These are phyloP conservation scores for Nothobranchius kuhntae DNA, from an alignment of 2,113 vertebrate genomes.

Conservation along the genomic window DNA sequence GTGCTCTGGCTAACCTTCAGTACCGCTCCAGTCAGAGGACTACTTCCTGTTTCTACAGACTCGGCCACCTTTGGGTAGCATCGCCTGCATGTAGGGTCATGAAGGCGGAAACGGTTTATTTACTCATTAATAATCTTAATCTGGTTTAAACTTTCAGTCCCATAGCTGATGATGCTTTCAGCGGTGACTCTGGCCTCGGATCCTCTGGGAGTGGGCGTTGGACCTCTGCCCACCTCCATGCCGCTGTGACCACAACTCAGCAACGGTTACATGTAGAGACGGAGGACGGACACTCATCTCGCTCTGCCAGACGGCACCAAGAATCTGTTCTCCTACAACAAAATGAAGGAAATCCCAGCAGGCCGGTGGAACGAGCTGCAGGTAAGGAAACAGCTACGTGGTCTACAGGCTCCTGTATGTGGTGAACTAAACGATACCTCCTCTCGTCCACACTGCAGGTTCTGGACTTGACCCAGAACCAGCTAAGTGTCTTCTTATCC, in stretches of 20 bases:
- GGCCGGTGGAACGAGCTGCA: constrained; percentile 56
- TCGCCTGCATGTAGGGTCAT: too few relatives aligned
- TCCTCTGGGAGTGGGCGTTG: constrained; percentile 8
- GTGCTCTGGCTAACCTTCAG: too few relatives aligned
- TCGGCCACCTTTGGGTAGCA: too few relatives aligned
- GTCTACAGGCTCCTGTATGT: too few relatives aligned
- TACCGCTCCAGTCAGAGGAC: too few relatives aligned
- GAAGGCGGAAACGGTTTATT: too few relatives aligned
- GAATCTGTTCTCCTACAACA: constrained; percentile 57
- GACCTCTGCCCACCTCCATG: constrained; percentile 51
- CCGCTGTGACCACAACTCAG: constrained; percentile 38
- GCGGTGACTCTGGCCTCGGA: constrained; percentile 31
- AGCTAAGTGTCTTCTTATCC: constrained; percentile 34
- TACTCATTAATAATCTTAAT: too few relatives aligned
- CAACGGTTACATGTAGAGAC: constrained; percentile 35
- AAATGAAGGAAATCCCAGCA: constrained; percentile 54
- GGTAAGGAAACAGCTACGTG: constrained; percentile 22
- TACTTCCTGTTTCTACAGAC: too few relatives aligned
- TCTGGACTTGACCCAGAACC: constrained; percentile 70
- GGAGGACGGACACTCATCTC: constrained; percentile 53
- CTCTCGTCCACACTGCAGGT: constrained; percentile 32
- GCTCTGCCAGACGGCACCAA: constrained; percentile 39
- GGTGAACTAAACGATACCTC: neutral
- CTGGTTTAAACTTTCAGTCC: neutral
- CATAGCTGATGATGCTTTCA: constrained; percentile 29